Percentiles rank a stretch among this genome's conserved stretches.
Conservation (phyloP, 2,797 vertebrate genomes). For the Echeneis naucrates region DNA sequence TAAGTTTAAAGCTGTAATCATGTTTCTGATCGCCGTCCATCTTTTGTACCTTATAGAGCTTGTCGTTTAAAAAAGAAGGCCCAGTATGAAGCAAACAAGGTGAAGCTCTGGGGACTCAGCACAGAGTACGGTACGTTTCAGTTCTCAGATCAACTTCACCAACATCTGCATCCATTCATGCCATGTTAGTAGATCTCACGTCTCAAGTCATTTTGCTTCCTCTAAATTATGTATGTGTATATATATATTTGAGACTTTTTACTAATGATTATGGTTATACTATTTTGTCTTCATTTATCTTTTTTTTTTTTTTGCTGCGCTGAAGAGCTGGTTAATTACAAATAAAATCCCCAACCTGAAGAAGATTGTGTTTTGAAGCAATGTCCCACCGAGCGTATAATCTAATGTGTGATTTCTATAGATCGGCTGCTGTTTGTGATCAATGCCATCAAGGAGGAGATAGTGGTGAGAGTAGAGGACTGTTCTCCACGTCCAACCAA, state of each 20-base stretch:
- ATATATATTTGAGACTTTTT: background rate
- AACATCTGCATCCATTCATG: background rate
- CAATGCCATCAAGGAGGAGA: constrained; percentile 99
- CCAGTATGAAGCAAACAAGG: constrained; percentile 99
- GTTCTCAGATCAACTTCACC: background rate
- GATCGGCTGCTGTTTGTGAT: constrained; percentile 98
- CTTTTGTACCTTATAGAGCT: constrained; percentile 85
- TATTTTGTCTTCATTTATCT: background rate
- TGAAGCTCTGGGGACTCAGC: constrained; percentile 99
- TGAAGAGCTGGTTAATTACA: background rate
- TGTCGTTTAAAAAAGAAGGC: constrained; percentile 99
- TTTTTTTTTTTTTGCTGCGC: background rate
- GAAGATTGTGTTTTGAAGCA: background rate
- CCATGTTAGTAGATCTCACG: background rate
- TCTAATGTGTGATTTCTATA: constrained; percentile 66
- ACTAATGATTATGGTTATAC: no score
- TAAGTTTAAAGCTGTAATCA: background rate
- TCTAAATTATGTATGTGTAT: background rate
- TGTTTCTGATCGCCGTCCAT: constrained; percentile 8
- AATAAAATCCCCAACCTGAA: background rate
- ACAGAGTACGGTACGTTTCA: constrained; percentile 94
- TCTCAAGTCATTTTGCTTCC: background rate
- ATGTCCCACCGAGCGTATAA: background rate
- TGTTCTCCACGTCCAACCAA: constrained; percentile 90
- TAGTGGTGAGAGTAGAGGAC: constrained; percentile 93